phyloP scores from a whole-genome alignment of 2,113 vertebrate genomes.

The Euleptes europaea region DNA sequence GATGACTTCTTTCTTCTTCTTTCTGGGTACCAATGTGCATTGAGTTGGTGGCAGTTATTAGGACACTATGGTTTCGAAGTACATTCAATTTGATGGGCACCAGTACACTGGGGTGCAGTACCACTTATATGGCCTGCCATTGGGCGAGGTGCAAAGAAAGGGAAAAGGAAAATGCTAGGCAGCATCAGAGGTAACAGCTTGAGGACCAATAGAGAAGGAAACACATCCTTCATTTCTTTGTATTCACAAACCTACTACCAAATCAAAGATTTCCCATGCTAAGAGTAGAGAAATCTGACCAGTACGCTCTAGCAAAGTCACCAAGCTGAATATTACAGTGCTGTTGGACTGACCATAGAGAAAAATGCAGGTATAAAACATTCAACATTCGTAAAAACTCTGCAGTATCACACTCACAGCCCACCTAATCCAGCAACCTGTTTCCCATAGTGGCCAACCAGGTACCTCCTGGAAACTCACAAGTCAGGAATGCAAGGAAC shows the following conservation, averaged over 20 bases:
- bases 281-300: neutral
- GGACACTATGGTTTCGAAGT: neutral
- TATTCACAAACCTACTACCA: conserved; percentile 30
- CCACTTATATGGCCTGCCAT: conserved; percentile 17
- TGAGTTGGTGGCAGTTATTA: conserved; percentile 5
- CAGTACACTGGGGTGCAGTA: conserved; percentile 15
- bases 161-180: conserved; percentile 20
- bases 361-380: neutral
- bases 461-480: too few species aligned
- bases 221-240: conserved; percentile 52
- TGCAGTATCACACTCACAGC: too few species aligned
- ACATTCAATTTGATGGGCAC: conserved; percentile 38
- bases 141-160: conserved; percentile 17
- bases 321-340: neutral
- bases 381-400: neutral
- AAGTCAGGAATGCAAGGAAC: too few species aligned
- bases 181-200: conserved; percentile 46
- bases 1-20: conserved; percentile 22
- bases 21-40: conserved; percentile 27
- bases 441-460: too few species aligned
- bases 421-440: too few species aligned
- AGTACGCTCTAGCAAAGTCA: neutral
- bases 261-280: neutral
- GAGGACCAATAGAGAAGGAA: conserved; percentile 53
- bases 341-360: neutral